A percentile compares a stretch with the other conserved stretches of the same genome.
These are phyloP conservation scores for Rhamnusium bicolor DNA, from an alignment of 2,888 invertebrate genomes.

Conservation along the genomic window DNA sequence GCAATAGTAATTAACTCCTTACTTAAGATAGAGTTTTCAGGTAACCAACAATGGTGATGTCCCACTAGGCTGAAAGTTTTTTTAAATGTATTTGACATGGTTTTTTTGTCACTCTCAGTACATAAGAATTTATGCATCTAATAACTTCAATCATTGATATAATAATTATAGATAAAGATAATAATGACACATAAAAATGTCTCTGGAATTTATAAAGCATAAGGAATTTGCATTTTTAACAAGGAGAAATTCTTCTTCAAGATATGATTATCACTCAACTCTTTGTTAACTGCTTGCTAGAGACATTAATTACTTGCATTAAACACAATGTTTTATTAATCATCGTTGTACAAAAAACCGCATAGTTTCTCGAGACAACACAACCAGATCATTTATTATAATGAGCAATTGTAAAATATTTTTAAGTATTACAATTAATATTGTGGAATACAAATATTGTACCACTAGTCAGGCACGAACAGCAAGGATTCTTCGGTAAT, in stretches of 20 bases:
- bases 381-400: background rate
- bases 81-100: no score
- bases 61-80: no score
- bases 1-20: no score
- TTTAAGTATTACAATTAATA: background rate
- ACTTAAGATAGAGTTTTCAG: no score
- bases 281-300: background rate
- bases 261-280: constrained; percentile 7
- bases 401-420: background rate
- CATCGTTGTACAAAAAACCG: constrained; percentile 1
- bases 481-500: no score
- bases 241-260: background rate
- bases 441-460: background rate
- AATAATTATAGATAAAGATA: background rate
- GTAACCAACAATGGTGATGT: no score
- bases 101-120: no score
- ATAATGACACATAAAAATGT: background rate
- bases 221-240: constrained; percentile 10
- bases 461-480: background rate
- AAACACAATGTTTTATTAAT: background rate
- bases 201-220: background rate
- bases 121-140: no score
- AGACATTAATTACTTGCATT: constrained; percentile 2
- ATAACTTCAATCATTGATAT: no score
- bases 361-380: background rate